A percentile compares a stretch with the other conserved stretches of the same genome.
phyloP scores from a whole-genome alignment of 2,113 vertebrate genomes.

The Toxotes jaculatrix region DNA sequence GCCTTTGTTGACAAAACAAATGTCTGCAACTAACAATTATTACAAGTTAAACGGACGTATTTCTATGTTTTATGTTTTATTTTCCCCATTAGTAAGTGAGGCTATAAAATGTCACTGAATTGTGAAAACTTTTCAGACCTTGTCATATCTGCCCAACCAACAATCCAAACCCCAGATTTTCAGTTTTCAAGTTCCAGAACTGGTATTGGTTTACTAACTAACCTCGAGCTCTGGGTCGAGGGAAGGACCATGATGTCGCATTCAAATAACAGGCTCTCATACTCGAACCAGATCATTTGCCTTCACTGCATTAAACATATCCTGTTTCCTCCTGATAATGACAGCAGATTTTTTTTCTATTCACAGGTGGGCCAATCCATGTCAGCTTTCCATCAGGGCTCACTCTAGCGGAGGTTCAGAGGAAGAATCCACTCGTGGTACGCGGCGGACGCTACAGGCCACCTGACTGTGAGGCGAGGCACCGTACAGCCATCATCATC shows the following conservation, averaged over 20 bases:
- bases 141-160: too few species aligned
- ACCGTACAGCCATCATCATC: conserved; percentile 86
- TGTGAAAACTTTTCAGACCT: too few species aligned
- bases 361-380: conserved; percentile 84
- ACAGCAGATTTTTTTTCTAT: neutral
- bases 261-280: neutral
- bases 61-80: neutral
- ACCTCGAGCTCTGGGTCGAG: too few species aligned
- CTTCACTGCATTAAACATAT: neutral
- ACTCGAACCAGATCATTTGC: conserved; percentile 33
- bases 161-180: too few species aligned
- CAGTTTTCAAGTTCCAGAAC: neutral
- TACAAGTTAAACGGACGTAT: neutral
- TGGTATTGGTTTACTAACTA: neutral
- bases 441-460: conserved; percentile 86
- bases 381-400: conserved; percentile 83
- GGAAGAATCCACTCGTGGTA: conserved; percentile 84
- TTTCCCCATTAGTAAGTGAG: too few species aligned
- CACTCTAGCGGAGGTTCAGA: conserved; percentile 77
- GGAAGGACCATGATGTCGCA: neutral
- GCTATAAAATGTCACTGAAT: too few species aligned
- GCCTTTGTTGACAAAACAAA: neutral
- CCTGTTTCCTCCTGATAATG: neutral
- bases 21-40: neutral
- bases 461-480: conserved; percentile 81